These are phyloP conservation scores for Distichodus sexfasciatus DNA, from an alignment of 2,797 vertebrate genomes.

Conservation along the genomic window DNA sequence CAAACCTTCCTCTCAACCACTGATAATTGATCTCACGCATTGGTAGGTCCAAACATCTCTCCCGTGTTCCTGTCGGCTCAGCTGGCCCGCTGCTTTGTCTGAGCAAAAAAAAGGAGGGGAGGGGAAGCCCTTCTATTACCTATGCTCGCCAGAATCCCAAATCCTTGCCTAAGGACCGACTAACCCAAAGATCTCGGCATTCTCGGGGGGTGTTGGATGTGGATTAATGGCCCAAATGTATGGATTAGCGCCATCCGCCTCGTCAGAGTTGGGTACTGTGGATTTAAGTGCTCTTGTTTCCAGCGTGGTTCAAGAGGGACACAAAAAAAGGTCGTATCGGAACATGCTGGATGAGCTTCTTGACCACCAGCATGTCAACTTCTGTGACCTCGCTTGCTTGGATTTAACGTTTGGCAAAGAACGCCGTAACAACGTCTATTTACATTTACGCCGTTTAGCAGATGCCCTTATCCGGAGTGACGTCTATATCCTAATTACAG, in stretches of 20 bases:
- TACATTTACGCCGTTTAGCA: too few relatives aligned
- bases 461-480: too few relatives aligned
- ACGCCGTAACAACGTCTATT: background rate
- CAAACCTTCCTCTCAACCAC: constrained; percentile 84
- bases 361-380: constrained; percentile 26
- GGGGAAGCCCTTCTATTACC: constrained; percentile 39
- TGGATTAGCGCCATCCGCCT: constrained; percentile 56
- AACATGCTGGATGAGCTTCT: constrained; percentile 50
- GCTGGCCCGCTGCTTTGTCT: constrained; percentile 53
- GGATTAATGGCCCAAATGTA: constrained; percentile 56
- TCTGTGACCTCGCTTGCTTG: constrained; percentile 9
- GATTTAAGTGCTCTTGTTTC: constrained; percentile 64
- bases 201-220: constrained; percentile 38
- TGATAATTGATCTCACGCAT: constrained; percentile 86
- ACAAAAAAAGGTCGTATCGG: constrained; percentile 63
- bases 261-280: constrained; percentile 57
- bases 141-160: constrained; percentile 37
- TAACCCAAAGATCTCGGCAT: constrained; percentile 42
- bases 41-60: constrained; percentile 84
- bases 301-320: constrained; percentile 64
- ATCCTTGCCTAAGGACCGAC: constrained; percentile 48
- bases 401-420: constrained; percentile 14
- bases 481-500: too few relatives aligned
- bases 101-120: too few relatives aligned
- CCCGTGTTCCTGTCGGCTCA: constrained; percentile 53